Evolutionary conservation across 2,888 invertebrate species (phyloP).

Genomic region (Harmothoe impar): DNA sequence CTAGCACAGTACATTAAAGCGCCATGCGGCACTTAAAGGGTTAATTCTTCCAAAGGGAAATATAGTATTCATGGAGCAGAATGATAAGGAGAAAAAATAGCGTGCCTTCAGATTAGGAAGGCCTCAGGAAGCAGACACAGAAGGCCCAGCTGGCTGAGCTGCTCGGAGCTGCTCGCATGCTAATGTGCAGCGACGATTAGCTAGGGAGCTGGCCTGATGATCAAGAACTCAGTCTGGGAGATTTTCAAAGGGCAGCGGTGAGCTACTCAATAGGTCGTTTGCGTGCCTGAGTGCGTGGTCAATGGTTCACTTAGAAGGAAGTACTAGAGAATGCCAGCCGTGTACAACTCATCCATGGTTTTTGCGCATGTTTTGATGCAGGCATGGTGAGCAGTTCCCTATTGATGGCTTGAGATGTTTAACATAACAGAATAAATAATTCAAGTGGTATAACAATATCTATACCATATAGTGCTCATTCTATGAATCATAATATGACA

Average conservation of each 20-base stretch:
- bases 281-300: constrained; percentile 19
- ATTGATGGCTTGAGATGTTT: too few relatives aligned
- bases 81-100: not conserved
- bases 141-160: not conserved
- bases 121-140: not conserved
- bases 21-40: too few relatives aligned
- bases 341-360: not conserved
- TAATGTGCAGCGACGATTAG: constrained; percentile 1
- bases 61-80: not conserved
- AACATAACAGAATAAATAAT: too few relatives aligned
- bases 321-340: not conserved
- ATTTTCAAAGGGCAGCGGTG: not conserved
- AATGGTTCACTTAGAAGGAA: not conserved
- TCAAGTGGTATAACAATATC: too few relatives aligned
- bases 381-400: not conserved
- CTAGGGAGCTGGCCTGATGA: not conserved
- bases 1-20: too few relatives aligned
- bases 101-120: not conserved
- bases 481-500: too few relatives aligned
- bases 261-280: not conserved
- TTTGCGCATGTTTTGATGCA: not conserved
- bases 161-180: not conserved
- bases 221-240: constrained; percentile 17
- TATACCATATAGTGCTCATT: too few relatives aligned
- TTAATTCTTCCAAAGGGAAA: constrained; percentile 19